These are phyloP conservation scores for Heterocephalus glaber DNA, from an alignment of 2,113 vertebrate genomes.

Conservation along the genomic window DNA sequence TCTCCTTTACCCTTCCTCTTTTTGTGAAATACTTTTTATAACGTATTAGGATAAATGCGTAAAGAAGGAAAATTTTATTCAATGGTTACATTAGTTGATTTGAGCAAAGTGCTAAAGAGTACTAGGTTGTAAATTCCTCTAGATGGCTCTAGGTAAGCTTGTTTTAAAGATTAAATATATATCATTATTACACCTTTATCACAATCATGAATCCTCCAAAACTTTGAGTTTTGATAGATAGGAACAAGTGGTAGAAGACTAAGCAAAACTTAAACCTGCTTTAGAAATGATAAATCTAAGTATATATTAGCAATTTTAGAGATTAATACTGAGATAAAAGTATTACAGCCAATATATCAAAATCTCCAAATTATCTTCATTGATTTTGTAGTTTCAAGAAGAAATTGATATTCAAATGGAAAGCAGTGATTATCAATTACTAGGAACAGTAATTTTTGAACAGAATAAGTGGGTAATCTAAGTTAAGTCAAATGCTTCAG, in stretches of 20 bases:
- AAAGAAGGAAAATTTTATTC: neutral
- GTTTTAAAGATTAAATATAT: neutral
- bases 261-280: neutral
- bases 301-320: neutral
- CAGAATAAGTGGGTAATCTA: neutral
- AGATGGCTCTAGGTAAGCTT: neutral
- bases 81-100: slow-evolving; percentile 1
- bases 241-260: neutral
- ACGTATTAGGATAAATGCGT: neutral
- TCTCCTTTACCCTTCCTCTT: neutral
- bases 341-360: neutral
- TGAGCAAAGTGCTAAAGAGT: neutral
- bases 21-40: neutral
- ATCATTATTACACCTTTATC: neutral
- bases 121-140: neutral
- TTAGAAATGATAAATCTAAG: neutral
- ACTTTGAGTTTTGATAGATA: neutral
- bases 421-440: neutral
- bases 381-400: neutral
- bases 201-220: neutral
- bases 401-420: neutral
- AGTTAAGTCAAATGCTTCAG: neutral
- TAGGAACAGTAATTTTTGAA: neutral
- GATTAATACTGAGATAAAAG: neutral
- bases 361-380: neutral